Percentiles rank a stretch among this genome's conserved stretches.
These are phyloP conservation scores for Parambassis ranga DNA, from an alignment of 2,797 vertebrate genomes.

Conservation along the genomic window DNA sequence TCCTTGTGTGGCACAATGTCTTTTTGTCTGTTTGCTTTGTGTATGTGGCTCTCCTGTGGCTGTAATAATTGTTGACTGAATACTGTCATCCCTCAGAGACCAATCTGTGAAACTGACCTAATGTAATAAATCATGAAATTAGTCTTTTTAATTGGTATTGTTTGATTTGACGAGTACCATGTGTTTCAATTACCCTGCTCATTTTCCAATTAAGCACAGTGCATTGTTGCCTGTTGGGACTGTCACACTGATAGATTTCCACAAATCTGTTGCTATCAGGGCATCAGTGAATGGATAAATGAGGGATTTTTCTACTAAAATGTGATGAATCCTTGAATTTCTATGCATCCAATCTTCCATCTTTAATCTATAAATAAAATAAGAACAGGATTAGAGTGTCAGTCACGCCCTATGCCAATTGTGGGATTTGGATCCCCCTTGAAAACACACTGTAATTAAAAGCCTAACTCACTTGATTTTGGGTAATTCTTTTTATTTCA, in stretches of 20 bases:
- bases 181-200: constrained; percentile 69
- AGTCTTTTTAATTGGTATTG: constrained; percentile 68
- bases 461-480: neutral
- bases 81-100: constrained; percentile 44
- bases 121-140: constrained; percentile 71
- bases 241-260: constrained; percentile 37
- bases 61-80: constrained; percentile 31
- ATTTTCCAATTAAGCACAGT: constrained; percentile 57
- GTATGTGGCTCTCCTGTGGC: constrained; percentile 5
- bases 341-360: neutral
- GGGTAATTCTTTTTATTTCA: neutral
- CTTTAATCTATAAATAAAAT: neutral
- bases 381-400: neutral
- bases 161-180: constrained; percentile 62
- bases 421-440: neutral
- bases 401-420: neutral
- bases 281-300: neutral
- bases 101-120: constrained; percentile 56
- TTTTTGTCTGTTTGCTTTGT: too few species aligned
- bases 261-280: neutral
- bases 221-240: constrained; percentile 39
- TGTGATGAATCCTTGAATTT: neutral
- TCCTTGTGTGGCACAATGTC: constrained; percentile 19
- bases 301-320: neutral
- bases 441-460: neutral